These are phyloP conservation scores for Phrynocephalus forsythii DNA, from an alignment of 2,797 vertebrate genomes.

Conservation along the genomic window DNA sequence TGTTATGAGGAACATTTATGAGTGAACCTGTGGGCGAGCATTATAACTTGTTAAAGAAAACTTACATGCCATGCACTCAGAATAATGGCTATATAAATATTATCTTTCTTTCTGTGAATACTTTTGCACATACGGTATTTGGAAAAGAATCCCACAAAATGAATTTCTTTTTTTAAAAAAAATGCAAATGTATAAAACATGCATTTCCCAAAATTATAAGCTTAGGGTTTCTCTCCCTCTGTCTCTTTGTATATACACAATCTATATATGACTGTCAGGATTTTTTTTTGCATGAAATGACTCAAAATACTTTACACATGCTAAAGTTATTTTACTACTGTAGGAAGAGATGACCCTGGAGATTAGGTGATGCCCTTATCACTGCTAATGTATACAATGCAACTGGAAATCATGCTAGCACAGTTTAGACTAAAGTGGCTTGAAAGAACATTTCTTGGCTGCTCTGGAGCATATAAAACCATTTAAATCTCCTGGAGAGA, in stretches of 20 bases:
- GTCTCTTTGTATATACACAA: slow-evolving; percentile 35
- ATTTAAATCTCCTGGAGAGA: slow-evolving; percentile 32
- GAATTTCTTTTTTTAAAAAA: neutral
- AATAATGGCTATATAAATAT: neutral
- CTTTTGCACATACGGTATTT: neutral
- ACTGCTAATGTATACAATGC: slow-evolving; percentile 65
- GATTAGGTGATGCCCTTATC: slow-evolving; percentile 67
- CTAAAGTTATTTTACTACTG: slow-evolving; percentile 68
- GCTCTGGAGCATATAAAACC: slow-evolving; percentile 42
- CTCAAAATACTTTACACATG: slow-evolving; percentile 52
- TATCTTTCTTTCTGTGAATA: neutral
- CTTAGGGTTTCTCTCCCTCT: slow-evolving; percentile 37
- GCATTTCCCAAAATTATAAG: slow-evolving; percentile 24
- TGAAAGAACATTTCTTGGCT: slow-evolving; percentile 46
- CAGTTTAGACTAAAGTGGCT: slow-evolving; percentile 30
- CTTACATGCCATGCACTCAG: neutral
- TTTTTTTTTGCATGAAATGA: slow-evolving; percentile 53
- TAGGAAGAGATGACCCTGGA: slow-evolving; percentile 70
- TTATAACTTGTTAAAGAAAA: slow-evolving; percentile 4
- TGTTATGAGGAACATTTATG: slow-evolving; percentile 12
- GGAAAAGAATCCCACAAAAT: neutral
- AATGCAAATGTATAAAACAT: neutral
- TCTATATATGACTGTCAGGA: slow-evolving; percentile 33
- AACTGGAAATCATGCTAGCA: slow-evolving; percentile 50
- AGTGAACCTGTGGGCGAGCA: neutral